Evolutionary conservation across 2,113 vertebrate genomes (phyloP), one percentile per base, ranked within the genome.

Genomic region (Rhodinocichla rosea): DNA sequence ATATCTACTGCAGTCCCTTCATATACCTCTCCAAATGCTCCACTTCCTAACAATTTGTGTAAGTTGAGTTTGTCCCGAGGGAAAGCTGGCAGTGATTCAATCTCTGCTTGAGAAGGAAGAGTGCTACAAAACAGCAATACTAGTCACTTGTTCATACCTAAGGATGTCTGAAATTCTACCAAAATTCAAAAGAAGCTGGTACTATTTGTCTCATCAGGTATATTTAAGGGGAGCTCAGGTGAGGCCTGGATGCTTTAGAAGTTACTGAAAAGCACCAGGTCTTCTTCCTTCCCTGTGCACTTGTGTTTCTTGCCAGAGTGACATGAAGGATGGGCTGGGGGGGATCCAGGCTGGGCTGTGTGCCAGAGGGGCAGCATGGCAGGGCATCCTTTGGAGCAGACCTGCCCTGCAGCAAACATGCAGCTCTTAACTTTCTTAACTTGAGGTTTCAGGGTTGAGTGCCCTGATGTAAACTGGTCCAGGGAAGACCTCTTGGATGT

Each of bases 1-100:
- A 98, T 97, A 68, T 97, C 97, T 30, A 96, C 21, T 6, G 97
- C 98, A 60, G 96, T 97, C 35, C 98, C 98, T 94, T 98, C 98
- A 79, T 98, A 98, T 6, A 98, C 98, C 70, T 98, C 98, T 95
- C 98, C 98, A 90, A 98, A 98, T 33, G 98, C 98, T 80, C 98
- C 98, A 2, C 98, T 98, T 91, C 98, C 98, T 96, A 98, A 42
- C 40, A 98, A 68, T 69, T 97, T 94, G 67, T 97, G 94, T n/a
- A 98, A 96, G 27, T 87, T 98, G 76, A 98, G 87, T 84, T 97
- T 97, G 82, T 98, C 96, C 44, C 97, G 95, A 83, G 98, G 97
- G 55, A 98, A 98, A 40, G 90, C 68, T 80, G 98, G 97, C 92
- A 98, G 85, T 30, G 69, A 97, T 80, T 98, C 96, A 70, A 98